Evolutionary conservation across 2,797 vertebrate species (phyloP), one percentile per base, ranked within the genome.

Genomic region (Hylomyscus alleni): DNA sequence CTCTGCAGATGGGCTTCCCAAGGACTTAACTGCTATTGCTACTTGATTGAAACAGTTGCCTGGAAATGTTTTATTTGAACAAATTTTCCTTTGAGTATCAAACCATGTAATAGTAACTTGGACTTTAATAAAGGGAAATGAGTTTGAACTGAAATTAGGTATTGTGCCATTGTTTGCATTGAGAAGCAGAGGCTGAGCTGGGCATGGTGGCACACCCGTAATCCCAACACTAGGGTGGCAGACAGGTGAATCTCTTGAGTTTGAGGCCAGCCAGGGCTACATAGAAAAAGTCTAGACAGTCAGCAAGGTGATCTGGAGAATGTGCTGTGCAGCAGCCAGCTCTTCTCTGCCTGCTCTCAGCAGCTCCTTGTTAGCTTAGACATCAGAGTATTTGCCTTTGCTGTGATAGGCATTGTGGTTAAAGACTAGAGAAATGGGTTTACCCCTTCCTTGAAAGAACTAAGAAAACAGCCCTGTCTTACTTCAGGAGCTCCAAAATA

Each of bases 81-180:
- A 97, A 67, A 95, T 98, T 98, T 98, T 98, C 98, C 98, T 98
- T 98, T 98, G 98, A 98, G 97, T 98, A 98, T 89, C 96, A 94
- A 85, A 97, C 97, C 91, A 47, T 93, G 96, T 97, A 95, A 95
- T 93, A 91, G 85, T 96, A 95, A 98, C 76, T 94, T 97, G 98
- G 98, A 97, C 98, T 97, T 97, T 98, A 99, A 98, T 99, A 99
- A 99, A 96, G 96, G 98, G 97, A 98, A 95, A 95, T 94, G 95
- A 97, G 98, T 98, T 98, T 98, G 97, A 97, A 98, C 96, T 95
- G 98, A 93, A 44, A 88, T 0, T 19, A 50, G 50, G 20, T 92
- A 40, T 20, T 3, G 72, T 56, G 93, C 40, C 56, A 65, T 0
- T 93, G 88, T 98, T 97, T 96, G 6, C 90, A 56, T 15, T 95